Percentiles rank a stretch among this genome's conserved stretches.
These are phyloP conservation scores for Macroramphosus scolopax DNA, from an alignment of 2,797 vertebrate genomes.

Conservation along the genomic window DNA sequence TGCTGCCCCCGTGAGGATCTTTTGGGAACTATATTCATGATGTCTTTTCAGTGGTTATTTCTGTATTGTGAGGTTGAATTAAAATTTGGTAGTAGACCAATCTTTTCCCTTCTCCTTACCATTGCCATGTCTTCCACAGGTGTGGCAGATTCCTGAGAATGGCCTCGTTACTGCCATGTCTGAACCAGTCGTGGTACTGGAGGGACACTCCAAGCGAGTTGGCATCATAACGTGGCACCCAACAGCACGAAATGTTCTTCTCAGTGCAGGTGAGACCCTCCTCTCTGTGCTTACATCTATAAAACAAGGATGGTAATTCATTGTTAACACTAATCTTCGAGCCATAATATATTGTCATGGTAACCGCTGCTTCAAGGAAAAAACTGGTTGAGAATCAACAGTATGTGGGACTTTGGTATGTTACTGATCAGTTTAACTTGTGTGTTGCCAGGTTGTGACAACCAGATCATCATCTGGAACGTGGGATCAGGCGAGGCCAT, in stretches of 20 bases:
- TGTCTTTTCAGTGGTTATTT: neutral
- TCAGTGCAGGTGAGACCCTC: constrained; percentile 86
- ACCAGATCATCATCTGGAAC: constrained; percentile 92
- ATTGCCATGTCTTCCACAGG: constrained; percentile 68
- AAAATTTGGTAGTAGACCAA: no score
- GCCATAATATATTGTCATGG: no score
- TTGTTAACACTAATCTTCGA: no score
- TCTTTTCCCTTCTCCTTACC: constrained; percentile 8
- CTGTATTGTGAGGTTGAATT: no score
- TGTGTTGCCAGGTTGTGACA: constrained; percentile 85
- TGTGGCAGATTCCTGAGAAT: constrained; percentile 97
- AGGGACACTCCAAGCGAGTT: constrained; percentile 95
- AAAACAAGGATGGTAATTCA: neutral
- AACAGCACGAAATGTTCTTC: constrained; percentile 91
- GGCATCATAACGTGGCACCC: constrained; percentile 97
- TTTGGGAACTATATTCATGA: constrained; percentile 22
- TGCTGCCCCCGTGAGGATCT: constrained; percentile 66
- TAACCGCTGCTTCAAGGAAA: no score
- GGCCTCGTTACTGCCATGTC: constrained; percentile 87
- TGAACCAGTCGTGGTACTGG: constrained; percentile 89
- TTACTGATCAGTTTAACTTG: constrained; percentile 1
- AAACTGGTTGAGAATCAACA: no score
- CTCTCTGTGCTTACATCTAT: neutral
- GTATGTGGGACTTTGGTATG: no score
- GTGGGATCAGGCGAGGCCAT: constrained; percentile 91